phyloP scores from a whole-genome alignment of 2,888 invertebrate species.

The Drosophila borealis region DNA sequence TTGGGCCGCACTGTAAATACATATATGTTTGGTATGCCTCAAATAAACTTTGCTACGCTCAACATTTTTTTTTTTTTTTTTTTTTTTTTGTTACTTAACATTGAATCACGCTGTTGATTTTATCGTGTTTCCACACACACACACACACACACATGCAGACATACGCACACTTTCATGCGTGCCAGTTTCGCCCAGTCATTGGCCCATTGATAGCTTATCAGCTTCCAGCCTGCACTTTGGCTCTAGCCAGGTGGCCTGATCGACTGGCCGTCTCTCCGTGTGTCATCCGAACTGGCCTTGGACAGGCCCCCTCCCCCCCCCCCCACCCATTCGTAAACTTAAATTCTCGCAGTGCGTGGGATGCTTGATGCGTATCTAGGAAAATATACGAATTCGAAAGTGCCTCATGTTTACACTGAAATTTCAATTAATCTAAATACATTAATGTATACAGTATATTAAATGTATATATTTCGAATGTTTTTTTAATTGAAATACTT shows the following conservation, averaged over 20 bases:
- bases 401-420: background rate
- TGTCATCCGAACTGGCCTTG: conserved; percentile 4
- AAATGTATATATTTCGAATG: background rate
- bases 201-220: conserved; percentile 48
- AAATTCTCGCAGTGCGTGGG: background rate
- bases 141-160: background rate
- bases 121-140: conserved; percentile 4
- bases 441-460: background rate
- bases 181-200: conserved; percentile 27
- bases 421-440: background rate
- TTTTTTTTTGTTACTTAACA: conserved; percentile 2
- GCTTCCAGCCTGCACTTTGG: conserved; percentile 23
- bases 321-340: background rate
- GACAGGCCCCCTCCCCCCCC: background rate
- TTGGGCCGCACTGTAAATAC: conserved; percentile 38
- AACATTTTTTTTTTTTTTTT: background rate
- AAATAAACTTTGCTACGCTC: conserved; percentile 56
- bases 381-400: background rate
- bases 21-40: conserved; percentile 48
- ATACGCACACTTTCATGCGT: background rate
- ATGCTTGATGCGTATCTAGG: conserved; percentile 1
- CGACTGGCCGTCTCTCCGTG: conserved; percentile 3
- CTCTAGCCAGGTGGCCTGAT: conserved; percentile 49
- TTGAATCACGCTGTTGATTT: background rate
- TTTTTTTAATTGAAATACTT: background rate